These are phyloP conservation scores for Masticophis lateralis DNA, from an alignment of 2,797 vertebrate species.

Conservation along the genomic window DNA sequence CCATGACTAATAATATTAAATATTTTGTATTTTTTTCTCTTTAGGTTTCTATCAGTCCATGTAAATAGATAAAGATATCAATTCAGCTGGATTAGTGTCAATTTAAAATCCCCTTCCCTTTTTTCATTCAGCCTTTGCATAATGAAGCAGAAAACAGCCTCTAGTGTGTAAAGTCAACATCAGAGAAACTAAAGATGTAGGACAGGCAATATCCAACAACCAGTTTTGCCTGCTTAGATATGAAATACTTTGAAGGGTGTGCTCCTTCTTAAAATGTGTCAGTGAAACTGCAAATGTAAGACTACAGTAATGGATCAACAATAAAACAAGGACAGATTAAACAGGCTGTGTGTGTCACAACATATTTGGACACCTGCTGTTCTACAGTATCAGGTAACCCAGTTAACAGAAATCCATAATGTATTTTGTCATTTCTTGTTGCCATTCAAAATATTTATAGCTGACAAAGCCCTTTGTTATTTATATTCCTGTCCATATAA, in stretches of 20 bases:
- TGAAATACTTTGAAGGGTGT: conserved; percentile 11
- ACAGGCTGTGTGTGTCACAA: background rate
- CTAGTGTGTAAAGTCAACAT: background rate
- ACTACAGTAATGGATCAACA: background rate
- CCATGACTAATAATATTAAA: background rate
- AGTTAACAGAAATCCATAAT: background rate
- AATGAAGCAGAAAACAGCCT: background rate
- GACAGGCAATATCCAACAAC: background rate
- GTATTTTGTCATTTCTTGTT: background rate
- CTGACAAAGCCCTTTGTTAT: background rate
- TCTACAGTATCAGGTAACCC: background rate
- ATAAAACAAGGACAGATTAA: background rate
- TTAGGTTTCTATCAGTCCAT: background rate
- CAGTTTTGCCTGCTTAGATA: conserved; percentile 6
- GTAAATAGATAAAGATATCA: background rate
- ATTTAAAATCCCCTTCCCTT: background rate
- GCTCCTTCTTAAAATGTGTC: conserved; percentile 3
- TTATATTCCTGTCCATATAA: background rate
- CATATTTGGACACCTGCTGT: background rate
- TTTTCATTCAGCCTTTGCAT: background rate
- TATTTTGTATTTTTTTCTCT: background rate
- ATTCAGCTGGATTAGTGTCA: background rate
- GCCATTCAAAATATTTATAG: background rate
- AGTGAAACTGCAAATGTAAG: conserved; percentile 6
- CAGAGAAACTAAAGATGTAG: conserved; percentile 8